These are phyloP conservation scores for Drosophila quinaria DNA, from an alignment of 2,888 invertebrate genomes.

Conservation along the genomic window DNA sequence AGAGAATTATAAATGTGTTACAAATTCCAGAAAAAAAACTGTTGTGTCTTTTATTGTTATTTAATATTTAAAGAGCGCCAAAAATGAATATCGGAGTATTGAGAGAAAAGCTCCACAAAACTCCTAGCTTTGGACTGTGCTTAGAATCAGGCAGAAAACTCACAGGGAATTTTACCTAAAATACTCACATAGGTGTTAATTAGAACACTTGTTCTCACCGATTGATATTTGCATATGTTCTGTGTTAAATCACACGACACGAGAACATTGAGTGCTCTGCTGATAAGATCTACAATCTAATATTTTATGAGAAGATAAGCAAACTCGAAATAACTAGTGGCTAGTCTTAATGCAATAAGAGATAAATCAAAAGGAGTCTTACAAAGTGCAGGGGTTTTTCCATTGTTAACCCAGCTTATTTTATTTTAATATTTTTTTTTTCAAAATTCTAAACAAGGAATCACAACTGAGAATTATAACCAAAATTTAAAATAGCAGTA, in stretches of 20 bases:
- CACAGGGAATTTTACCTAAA: not conserved
- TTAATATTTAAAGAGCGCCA: not conserved
- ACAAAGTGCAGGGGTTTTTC: not conserved
- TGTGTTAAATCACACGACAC: conserved; percentile 1
- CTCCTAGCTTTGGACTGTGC: too few relatives aligned
- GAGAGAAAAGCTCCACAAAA: too few relatives aligned
- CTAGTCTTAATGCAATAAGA: not conserved
- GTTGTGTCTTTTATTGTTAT: not conserved
- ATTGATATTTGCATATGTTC: not conserved
- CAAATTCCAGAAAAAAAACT: conserved; percentile 34
- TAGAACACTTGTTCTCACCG: not conserved
- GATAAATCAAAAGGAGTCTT: conserved; percentile 1
- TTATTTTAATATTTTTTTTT: too few relatives aligned
- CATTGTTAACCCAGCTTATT: not conserved
- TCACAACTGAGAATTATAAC: too few relatives aligned
- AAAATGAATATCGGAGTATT: not conserved
- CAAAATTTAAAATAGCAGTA: too few relatives aligned
- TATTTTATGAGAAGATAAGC: conserved; percentile 1
- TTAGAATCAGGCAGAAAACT: not conserved
- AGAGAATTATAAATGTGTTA: conserved; percentile 56
- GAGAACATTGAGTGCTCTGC: not conserved
- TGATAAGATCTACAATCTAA: conserved; percentile 17
- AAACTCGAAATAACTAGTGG: not conserved
- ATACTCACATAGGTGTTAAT: conserved; percentile 1
- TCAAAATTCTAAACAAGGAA: too few relatives aligned